A percentile compares a stretch with the other conserved stretches of the same genome.
Evolutionary conservation across 2,888 invertebrate genomes (phyloP).

Genomic region (Pharmacophagus antenor): DNA sequence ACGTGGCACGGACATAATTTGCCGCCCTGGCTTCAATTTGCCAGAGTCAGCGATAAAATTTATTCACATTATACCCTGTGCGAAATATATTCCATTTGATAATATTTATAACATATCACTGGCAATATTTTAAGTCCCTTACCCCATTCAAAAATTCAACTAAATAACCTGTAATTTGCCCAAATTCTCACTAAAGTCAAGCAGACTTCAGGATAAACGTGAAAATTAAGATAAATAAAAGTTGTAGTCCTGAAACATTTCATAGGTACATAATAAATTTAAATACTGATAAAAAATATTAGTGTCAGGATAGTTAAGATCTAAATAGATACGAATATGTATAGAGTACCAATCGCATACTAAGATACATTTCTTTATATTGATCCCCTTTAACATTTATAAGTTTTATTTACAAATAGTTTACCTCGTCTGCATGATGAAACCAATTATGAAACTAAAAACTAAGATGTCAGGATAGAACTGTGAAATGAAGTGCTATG

Average conservation of each 20-base stretch:
- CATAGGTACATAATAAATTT: conserved; percentile 45
- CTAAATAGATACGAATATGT: conserved; percentile 71
- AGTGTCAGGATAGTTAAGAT: conserved; percentile 68
- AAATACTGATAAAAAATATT: conserved; percentile 44
- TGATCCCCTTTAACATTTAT: conserved; percentile 78
- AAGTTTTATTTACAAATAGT: conserved; percentile 77
- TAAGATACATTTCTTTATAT: conserved; percentile 77
- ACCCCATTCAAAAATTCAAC: conserved; percentile 65
- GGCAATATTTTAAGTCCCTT: conserved; percentile 71
- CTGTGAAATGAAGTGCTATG: conserved; percentile 3
- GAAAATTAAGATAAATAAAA: conserved; percentile 53
- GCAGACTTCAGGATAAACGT: conserved; percentile 43
- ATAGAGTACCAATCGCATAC: conserved; percentile 78
- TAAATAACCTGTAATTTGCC: conserved; percentile 60
- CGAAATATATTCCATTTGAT: conserved; percentile 69
- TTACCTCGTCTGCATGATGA: conserved; percentile 57
- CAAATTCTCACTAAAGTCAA: conserved; percentile 52
- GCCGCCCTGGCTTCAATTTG: conserved; percentile 44
- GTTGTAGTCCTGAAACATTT: conserved; percentile 54
- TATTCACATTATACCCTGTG: conserved; percentile 78
- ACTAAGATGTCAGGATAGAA: conserved; percentile 31
- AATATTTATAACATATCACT: conserved; percentile 71
- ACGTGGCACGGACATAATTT: conserved; percentile 64
- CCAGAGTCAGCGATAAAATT: conserved; percentile 54
- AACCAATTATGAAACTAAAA: conserved; percentile 44